A percentile compares a stretch with the other conserved stretches of the same genome.
Evolutionary conservation across 2,797 vertebrate genomes (phyloP).

Genomic region (Sibirionetta formosa): DNA sequence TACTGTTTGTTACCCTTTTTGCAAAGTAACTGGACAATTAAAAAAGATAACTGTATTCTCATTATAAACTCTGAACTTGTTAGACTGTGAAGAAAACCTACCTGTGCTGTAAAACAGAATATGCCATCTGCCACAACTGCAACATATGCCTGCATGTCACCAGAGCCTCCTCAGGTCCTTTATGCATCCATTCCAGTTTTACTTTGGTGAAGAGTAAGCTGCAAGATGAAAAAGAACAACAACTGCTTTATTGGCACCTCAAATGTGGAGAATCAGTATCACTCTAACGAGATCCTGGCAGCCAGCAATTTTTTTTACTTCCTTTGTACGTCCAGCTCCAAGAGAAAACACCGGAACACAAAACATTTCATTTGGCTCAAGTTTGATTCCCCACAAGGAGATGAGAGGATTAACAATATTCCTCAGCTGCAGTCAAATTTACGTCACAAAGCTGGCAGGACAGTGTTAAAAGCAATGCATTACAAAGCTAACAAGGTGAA

Average conservation of each 20-base stretch:
- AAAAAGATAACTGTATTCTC: background rate
- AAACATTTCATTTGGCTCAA: slow-evolving; percentile 49
- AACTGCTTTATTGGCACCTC: slow-evolving; percentile 22
- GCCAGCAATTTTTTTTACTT: background rate
- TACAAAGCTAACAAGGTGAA: slow-evolving; percentile 39
- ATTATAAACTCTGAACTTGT: background rate
- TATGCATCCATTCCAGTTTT: slow-evolving; percentile 91
- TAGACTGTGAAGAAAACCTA: slow-evolving; percentile 65
- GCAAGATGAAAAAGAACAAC: slow-evolving; percentile 36
- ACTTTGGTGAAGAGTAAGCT: slow-evolving; percentile 97
- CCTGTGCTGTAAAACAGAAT: slow-evolving; percentile 89
- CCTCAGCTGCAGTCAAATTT: slow-evolving; percentile 32
- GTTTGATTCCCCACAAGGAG: slow-evolving; percentile 37
- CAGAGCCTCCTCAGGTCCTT: slow-evolving; percentile 90
- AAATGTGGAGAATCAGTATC: background rate
- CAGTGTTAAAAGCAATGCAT: slow-evolving; percentile 22
- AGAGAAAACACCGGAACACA: background rate
- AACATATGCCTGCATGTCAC: slow-evolving; percentile 94
- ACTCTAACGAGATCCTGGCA: background rate
- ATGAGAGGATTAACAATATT: slow-evolving; percentile 58
- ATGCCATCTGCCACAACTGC: slow-evolving; percentile 90
- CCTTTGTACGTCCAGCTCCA: background rate
- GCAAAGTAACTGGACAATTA: background rate
- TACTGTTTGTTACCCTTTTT: background rate
- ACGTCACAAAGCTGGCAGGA: slow-evolving; percentile 35